Base-by-base conservation (phyloP, 2,797 vertebrate species). In the Catharus ustulatus region DNA sequence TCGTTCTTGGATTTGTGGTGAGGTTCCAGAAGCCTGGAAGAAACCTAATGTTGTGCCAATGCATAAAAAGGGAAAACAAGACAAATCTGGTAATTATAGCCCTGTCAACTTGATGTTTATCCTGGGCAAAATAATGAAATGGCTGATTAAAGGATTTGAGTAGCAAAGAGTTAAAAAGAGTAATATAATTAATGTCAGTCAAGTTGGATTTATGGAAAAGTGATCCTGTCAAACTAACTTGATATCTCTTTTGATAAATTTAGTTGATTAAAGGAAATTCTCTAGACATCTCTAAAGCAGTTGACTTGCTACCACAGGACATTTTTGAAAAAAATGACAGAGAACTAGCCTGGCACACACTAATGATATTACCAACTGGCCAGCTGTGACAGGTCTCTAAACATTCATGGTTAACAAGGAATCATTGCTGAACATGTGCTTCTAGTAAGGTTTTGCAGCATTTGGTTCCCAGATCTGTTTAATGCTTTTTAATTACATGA, bases 121-220 rank as follows among this genome's bases (percentile, higher is more conserved):
- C 55, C 51, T 3, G 12, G 71, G 59, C 54, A 94, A 87, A 93
- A 91, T 90, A 90, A 73, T 57, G 66, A 90, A 88, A 81, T 75
- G 42, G 13, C 69, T 90, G 76, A 91, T 91, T 72, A 85, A 78
- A 55, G 55, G 40, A 81, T 90, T 84, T 82, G 77, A 95, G 80
- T 81, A 94, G 59, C 69, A 88, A 96, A 94, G 87, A 94, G 85
- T 96, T 96, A 95, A 93, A 94, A 80, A 78, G 38, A 88, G 38
- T 93, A 88, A 90, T 90, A 73, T 73, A 93, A 93, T 86, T 91
- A 78, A 76, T 5, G 29, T 82, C 91, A 95, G 79, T 94, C 79
- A 93, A 63, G 36, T 86, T 79, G 23, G 30, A 17, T 84, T 93
- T 88, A 79, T 86, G 71, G 83, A 91, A 94, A 95, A 84, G 36